phyloP scores from a whole-genome alignment of 2,113 vertebrate genomes.

The Lonchura striata region DNA sequence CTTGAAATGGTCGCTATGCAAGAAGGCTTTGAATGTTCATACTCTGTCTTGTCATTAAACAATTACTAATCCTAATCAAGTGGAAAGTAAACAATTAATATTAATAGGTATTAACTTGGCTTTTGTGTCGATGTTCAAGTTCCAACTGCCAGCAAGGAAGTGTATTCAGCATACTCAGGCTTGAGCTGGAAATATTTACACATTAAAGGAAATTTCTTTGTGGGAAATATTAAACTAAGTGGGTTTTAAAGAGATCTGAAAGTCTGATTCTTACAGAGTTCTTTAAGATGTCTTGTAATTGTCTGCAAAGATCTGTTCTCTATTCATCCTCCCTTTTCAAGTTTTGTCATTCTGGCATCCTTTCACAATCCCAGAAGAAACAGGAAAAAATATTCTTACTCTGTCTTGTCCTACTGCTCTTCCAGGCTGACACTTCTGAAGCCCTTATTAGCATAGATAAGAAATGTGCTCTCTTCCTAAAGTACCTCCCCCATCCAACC shows the following conservation, averaged over 20 bases:
- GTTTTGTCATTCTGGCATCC: background rate
- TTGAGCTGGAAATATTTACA: background rate
- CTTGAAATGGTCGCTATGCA: background rate
- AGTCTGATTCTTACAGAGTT: background rate
- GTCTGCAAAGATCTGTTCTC: background rate
- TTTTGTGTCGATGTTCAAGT: background rate
- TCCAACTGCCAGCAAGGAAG: background rate
- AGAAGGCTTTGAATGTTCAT: background rate
- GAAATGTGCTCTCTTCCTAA: background rate
- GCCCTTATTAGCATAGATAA: background rate
- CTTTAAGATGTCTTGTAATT: constrained; percentile 11
- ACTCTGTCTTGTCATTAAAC: background rate
- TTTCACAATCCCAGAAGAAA: background rate
- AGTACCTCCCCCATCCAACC: background rate
- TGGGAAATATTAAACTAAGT: background rate
- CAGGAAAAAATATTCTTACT: background rate
- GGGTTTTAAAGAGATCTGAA: background rate
- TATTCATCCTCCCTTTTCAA: background rate
- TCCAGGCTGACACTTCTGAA: background rate
- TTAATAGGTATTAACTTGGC: background rate
- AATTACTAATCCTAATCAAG: background rate
- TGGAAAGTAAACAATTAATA: constrained; percentile 10
- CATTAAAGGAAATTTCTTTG: background rate
- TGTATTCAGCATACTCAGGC: background rate
- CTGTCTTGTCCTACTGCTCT: background rate